Conservation (phyloP, 2,888 invertebrate species). For the Leptinotarsa tumamoca region DNA sequence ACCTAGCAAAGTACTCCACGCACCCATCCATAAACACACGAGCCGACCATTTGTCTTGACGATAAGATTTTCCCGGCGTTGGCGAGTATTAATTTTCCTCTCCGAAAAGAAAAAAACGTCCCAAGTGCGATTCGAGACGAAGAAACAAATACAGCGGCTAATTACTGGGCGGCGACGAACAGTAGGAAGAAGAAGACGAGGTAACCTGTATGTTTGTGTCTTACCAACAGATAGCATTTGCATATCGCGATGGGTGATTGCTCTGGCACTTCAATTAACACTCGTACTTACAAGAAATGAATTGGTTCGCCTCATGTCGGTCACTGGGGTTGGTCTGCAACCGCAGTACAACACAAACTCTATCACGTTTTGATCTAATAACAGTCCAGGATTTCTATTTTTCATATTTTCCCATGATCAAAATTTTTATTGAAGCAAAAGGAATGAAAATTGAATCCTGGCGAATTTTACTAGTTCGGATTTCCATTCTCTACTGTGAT, state of each 20-base stretch:
- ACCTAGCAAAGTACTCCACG: conserved; percentile 15
- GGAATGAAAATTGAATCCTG: too few species aligned
- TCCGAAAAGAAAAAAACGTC: conserved; percentile 21
- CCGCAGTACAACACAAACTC: too few species aligned
- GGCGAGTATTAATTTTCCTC: conserved; percentile 28
- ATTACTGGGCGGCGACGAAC: conserved; percentile 30
- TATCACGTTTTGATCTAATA: too few species aligned
- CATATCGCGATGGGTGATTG: conserved; percentile 55
- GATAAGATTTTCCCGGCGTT: conserved; percentile 27
- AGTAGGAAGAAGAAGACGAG: conserved; percentile 29
- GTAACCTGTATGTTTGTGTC: conserved; percentile 39
- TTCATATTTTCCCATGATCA: too few species aligned
- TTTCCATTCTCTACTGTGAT: too few species aligned
- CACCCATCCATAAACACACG: conserved; percentile 25
- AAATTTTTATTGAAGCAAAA: too few species aligned
- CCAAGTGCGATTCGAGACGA: conserved; percentile 23
- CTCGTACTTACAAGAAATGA: conserved; percentile 34
- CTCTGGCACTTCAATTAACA: conserved; percentile 53
- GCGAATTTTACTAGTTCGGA: too few species aligned
- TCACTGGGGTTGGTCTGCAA: neutral
- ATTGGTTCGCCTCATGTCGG: neutral
- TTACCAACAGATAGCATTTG: conserved; percentile 50
- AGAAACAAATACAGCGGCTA: conserved; percentile 28
- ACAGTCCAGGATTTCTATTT: too few species aligned
- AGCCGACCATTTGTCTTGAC: conserved; percentile 23